These are phyloP conservation scores for Pseudomugil gertrudae DNA, from an alignment of 2,797 vertebrate species.

Conservation along the genomic window DNA sequence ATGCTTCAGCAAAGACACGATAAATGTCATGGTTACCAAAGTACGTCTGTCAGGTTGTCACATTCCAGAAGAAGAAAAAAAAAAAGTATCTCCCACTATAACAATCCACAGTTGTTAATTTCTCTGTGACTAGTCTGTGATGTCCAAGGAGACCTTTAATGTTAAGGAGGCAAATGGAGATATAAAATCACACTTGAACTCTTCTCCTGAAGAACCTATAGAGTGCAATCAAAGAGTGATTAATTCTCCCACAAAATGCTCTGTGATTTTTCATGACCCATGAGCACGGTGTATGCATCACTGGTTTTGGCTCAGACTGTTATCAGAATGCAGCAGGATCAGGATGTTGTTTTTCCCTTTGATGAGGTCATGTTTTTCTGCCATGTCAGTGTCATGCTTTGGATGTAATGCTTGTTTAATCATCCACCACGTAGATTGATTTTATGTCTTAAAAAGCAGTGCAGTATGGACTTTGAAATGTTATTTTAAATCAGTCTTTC, in stretches of 20 bases:
- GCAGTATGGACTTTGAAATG: background rate
- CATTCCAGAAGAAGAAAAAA: background rate
- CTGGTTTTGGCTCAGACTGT: constrained; percentile 14
- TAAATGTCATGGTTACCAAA: background rate
- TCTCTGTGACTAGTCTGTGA: constrained; percentile 25
- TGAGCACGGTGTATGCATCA: background rate
- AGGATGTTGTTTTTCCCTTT: constrained; percentile 23
- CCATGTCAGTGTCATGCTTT: constrained; percentile 2
- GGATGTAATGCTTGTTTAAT: constrained; percentile 2
- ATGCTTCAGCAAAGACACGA: background rate
- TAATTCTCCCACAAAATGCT: constrained; percentile 40
- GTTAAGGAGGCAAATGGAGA: constrained; percentile 49
- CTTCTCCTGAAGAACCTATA: constrained; percentile 35
- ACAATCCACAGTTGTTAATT: constrained; percentile 15
- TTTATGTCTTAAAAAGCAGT: background rate
- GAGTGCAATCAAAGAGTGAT: constrained; percentile 60
- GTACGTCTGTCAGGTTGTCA: constrained; percentile 5
- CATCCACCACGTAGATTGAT: background rate
- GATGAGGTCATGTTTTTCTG: constrained; percentile 26
- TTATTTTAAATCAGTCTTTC: background rate
- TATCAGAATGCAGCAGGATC: constrained; percentile 25
- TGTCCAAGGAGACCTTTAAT: constrained; percentile 40
- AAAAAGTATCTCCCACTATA: background rate
- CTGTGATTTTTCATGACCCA: constrained; percentile 35
- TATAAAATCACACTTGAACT: constrained; percentile 49